Base-by-base conservation (phyloP, 2,113 vertebrate species). In the Ailurus styani region DNA sequence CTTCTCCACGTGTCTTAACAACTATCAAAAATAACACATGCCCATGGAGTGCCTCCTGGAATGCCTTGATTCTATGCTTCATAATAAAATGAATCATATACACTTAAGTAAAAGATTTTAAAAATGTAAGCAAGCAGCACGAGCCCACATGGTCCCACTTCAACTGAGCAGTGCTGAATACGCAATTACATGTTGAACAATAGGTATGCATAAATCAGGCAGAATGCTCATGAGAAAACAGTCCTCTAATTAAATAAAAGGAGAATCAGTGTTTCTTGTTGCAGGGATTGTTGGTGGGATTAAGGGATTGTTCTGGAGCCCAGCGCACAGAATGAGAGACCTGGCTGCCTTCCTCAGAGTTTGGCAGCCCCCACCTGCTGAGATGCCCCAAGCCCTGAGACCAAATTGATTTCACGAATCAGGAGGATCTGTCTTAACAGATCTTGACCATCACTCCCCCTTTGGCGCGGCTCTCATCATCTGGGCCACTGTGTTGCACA, bases 101-200 rank as follows among this genome's bases (percentile, higher is more conserved):
- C 1, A 50, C 7, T 90, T 94, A 94, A 95, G 23, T 18, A 97
- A 86, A 83, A 45, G 21, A 21, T 97, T 95, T 95, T 9, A 1
- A 95, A 98, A 77, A 75, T 91, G 95, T 91, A 73, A 93, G 95
- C 55, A 84, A 93, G 81, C 85, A 95, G 83, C 18, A 72, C 57
- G 96, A 95, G 70, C 96, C 85, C 97, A 97, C 73, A 75, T 17
- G 77, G 40, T 96, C 57, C 90, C 47, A 87, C 91, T 98, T 96
- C 97, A 79, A 98, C 88, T 98, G 98, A 99, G 96, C 95, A 96
- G 97, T 93, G 97, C 94, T 97, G 97, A 98, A 98, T 96, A 52
- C 84, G 96, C 91, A 97, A 95, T 98, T 98, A 98, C 98, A 97
- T 97, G 97, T 91, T 97, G 95, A 99, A 99, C 98, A 98, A 98